Percentiles rank a stretch among this genome's conserved stretches.
phyloP scores from a whole-genome alignment of 2,797 vertebrate genomes.

The Hybognathus amarus region DNA sequence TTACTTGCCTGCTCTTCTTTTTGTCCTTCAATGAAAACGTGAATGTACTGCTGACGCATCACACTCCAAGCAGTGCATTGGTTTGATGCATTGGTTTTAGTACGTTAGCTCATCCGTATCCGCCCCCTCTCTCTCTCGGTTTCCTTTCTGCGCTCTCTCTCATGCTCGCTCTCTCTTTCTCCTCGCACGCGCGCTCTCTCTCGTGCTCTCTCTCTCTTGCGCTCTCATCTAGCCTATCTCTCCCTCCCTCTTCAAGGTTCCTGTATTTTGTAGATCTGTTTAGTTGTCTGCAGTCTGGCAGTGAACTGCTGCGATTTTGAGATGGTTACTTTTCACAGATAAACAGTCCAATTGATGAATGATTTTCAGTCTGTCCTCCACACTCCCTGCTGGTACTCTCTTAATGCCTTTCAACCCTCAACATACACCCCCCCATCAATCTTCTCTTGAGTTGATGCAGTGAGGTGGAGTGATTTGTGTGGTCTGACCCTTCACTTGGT shows the following conservation, averaged over 20 bases:
- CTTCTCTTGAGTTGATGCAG: conserved; percentile 7
- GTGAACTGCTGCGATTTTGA: conserved; percentile 57
- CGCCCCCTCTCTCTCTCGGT: conserved; percentile 31
- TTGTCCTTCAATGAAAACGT: conserved; percentile 87
- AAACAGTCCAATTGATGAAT: conserved; percentile 46
- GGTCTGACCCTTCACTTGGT: not conserved
- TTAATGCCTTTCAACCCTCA: conserved; percentile 37
- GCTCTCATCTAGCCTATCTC: conserved; percentile 19
- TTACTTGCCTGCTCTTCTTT: conserved; percentile 76
- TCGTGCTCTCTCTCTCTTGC: conserved; percentile 4
- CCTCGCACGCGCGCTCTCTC: conserved; percentile 40
- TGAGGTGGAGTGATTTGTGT: conserved; percentile 39
- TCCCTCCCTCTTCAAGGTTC: conserved; percentile 47
- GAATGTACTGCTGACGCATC: conserved; percentile 91
- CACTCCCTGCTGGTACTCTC: conserved; percentile 46
- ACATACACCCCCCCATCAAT: not conserved
- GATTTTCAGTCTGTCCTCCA: conserved; percentile 26
- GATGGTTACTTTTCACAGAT: conserved; percentile 54
- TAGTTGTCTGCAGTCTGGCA: conserved; percentile 59
- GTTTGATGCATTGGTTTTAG: conserved; percentile 87
- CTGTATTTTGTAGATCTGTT: conserved; percentile 65
- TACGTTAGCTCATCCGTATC: conserved; percentile 77
- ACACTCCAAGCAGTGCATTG: conserved; percentile 82
- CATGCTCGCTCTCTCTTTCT: no score
- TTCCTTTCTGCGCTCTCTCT: no score